Base-by-base conservation (phyloP, 35 echinoderm and acorn worm genomes). In the Strongylocentrotus purpuratus region DNA sequence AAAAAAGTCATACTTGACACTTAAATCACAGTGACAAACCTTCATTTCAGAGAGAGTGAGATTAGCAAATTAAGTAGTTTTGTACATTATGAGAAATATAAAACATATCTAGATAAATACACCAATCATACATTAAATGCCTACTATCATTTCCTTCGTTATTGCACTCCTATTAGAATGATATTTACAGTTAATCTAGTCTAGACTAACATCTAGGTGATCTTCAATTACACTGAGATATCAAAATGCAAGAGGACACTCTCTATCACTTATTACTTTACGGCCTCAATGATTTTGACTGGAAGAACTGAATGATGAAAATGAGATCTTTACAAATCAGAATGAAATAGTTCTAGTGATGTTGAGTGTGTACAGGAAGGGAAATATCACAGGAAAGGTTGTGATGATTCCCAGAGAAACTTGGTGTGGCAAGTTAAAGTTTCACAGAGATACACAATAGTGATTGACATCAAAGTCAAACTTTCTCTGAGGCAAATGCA, bases 131-230 rank as follows among this genome's bases (percentile, higher is more conserved):
- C 50, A 78, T 5, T 78, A 78, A 59, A 78, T 78, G 65, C 65
- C n/a, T 78, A 78, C 65, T 78, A 78, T 78, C 65, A 78, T 78
- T 78, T 70, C 7, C 61, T 70, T 78, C 20, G 65, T 78, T 78
- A 78, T 78, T 78, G 65, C 65, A 78, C 65, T 78, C 65, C 65
- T 78, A 78, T 78, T 78, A 78, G 65, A 78, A 78, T 78, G 65
- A 78, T 78, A 78, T 78, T 78, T 78, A 78, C 65, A 78, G 65
- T 22, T 78, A 78, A 78, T 78, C 65, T 78, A 78, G 65, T 78
- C 65, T 78, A 78, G 65, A 78, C 65, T 78, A 78, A 78, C 65
- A 78, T 4, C 18, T 78, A 28, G 20, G 65, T 78, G 65, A 78
- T 78, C 65, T 78, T 78, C 65, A 15, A 55, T 55, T 55, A 55